Base-by-base conservation (phyloP, 1,140 invertebrate genomes). In the Halictus rubicundus region DNA sequence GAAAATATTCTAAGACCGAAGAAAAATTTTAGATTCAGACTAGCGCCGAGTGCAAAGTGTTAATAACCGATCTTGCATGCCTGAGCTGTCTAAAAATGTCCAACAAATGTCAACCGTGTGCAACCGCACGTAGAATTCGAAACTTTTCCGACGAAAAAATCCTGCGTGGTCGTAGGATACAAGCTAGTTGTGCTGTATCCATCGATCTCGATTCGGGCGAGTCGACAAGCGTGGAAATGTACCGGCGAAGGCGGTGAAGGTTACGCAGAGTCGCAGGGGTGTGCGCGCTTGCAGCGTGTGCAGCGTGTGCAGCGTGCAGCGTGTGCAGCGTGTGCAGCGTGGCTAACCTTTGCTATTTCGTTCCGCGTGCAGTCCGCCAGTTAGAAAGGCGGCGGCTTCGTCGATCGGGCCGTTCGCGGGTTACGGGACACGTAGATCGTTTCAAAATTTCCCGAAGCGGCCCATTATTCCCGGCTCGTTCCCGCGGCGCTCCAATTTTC, bases 311-410 rank as follows among this genome's bases (percentile, higher is more conserved):
- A 23, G 77, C 52, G 82, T 72, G 32, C 32, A 32, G 32, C 32
- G 32, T 32, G 32, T 32, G 32, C 32, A 32, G 32, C 32, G 32
- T 32, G 52, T 64, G 25, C 71, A 23, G 77, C 52, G 82, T 72
- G 78, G 69, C 23, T 85, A 64, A 85, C 83, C 83, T 85, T 85
- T 85, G 78, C 78, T 80, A 73, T 73, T 72, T 64, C 75, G 46
- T 52, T 68, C 52, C 37, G 46, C 57, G 81, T 6, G n/a, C 49
- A 72, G 54, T 6, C 63, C 74, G 68, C 60, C 23, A 72, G 81
- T 54, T 85, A 84, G 83, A 85, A 85, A 85, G 82, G 83, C 42
- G 61, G 21, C 32, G 39, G 70, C 77, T 54, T n/a, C n/a, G n/a
- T n/a, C n/a, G n/a, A n/a, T n/a, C n/a, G n/a, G n/a, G n/a, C n/a